Evolutionary conservation across 2,888 invertebrate species (phyloP).

Genomic region (Odontothrips loti): DNA sequence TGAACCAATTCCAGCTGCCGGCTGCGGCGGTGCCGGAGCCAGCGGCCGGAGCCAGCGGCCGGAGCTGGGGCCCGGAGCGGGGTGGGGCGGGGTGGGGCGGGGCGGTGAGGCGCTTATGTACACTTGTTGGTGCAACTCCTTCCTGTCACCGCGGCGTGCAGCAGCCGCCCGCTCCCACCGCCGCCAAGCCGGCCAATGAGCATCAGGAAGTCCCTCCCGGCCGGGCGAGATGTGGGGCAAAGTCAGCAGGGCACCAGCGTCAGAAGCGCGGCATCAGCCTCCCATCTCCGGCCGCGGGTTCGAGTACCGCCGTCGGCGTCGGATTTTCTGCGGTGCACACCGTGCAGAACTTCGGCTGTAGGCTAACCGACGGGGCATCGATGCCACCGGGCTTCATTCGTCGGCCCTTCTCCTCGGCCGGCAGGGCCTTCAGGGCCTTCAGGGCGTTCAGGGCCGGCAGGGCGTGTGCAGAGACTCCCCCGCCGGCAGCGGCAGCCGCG

Average conservation of each 20-base stretch:
- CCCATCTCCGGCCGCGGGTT: too few relatives aligned
- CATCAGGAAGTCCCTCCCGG: not conserved
- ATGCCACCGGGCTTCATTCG: not conserved
- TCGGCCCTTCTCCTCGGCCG: not conserved
- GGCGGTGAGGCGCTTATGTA: not conserved
- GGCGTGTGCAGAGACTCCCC: not conserved
- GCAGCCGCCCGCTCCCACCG: not conserved
- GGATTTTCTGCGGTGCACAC: not conserved
- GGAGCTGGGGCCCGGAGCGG: not conserved
- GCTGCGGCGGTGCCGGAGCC: not conserved
- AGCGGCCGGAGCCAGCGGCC: not conserved
- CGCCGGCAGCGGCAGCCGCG: not conserved
- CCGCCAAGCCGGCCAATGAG: not conserved
- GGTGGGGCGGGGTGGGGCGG: not conserved
- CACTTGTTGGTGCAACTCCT: conserved; percentile 6
- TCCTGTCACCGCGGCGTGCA: not conserved
- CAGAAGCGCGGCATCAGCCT: too few relatives aligned
- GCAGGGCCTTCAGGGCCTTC: not conserved
- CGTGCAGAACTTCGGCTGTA: not conserved
- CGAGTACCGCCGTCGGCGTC: too few relatives aligned
- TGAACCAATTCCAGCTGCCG: not conserved
- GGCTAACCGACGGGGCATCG: too few relatives aligned
- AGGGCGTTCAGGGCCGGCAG: not conserved
- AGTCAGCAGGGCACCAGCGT: not conserved
- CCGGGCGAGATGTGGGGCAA: not conserved